Base-by-base conservation (phyloP, 2,888 invertebrate genomes). In the Sepiola atlantica region DNA sequence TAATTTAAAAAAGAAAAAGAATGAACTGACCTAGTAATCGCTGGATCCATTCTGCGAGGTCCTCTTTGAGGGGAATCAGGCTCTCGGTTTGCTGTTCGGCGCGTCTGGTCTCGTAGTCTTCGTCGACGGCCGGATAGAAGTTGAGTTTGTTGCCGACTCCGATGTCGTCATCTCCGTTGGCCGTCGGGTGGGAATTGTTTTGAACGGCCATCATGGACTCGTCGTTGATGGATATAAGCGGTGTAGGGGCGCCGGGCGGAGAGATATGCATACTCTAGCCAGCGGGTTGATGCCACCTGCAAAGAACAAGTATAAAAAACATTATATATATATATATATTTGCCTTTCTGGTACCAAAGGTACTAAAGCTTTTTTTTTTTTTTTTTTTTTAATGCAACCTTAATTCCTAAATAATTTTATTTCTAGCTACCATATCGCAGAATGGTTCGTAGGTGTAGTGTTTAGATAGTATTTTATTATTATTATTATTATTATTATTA, bases 1-100 rank as follows among this genome's bases (percentile, higher is more conserved):
- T 45, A 45, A 45, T n/a, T n/a, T 45, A 45, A 45, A 8, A 45
- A 45, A 45, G 8, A 45, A 45, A 45, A 4, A 45, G 8, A 45
- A 92, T 28, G 24, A 32, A 57, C 93, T 93, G 28, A 61, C 93
- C 93, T 18, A 93, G 93, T 55, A 93, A 35, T 57, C 93, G 54
- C 93, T 98, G 98, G 95, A 99, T 98, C 99, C 99, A 99, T 96
- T 98, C 98, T 18, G 98, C 98, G 94, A 99, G 97, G 97, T 99
- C 99, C 97, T 99, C 98, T 97, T 98, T 98, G 95, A 99, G 97
- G 0, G 98, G 98, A 96, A 98, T 98, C 96, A 99, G 98, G 97
- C 98, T 98, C 94, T 98, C 98, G 97, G 98, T 98, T 97, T 98
- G 98, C 95, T 98, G 98, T 55, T 95, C 95, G 28, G 95, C 93